Evolutionary conservation across 1,140 invertebrate species (phyloP).

Genomic region (Probaryconus sp.): DNA sequence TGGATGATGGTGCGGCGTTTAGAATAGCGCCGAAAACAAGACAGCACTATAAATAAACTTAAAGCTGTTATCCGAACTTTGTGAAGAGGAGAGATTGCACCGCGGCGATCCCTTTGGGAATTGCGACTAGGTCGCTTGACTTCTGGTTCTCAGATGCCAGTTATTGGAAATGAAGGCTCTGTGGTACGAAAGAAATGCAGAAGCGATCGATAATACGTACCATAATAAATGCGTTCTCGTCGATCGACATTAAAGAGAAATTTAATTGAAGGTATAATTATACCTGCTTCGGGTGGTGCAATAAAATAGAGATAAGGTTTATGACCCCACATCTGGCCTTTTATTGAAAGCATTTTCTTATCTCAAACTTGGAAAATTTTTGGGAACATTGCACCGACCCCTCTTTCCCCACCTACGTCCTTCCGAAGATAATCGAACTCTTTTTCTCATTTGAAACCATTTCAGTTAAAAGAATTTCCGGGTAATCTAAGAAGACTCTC

Average conservation of each 20-base stretch:
- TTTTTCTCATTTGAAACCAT: too few relatives aligned
- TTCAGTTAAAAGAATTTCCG: too few relatives aligned
- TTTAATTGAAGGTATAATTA: too few relatives aligned
- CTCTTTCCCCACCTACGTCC: too few relatives aligned
- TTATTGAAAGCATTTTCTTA: too few relatives aligned
- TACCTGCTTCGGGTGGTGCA: too few relatives aligned
- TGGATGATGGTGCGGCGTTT: neutral
- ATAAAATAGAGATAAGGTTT: too few relatives aligned
- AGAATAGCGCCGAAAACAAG: neutral
- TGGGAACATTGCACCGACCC: too few relatives aligned
- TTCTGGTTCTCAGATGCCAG: constrained; percentile 25
- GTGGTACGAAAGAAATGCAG: constrained; percentile 36
- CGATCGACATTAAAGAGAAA: constrained; percentile 40
- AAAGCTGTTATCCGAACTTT: constrained; percentile 10
- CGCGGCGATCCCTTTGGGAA: constrained; percentile 21
- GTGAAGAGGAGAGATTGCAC: constrained; percentile 9
- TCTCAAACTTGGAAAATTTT: too few relatives aligned
- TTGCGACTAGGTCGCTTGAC: constrained; percentile 24
- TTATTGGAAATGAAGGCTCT: constrained; percentile 31
- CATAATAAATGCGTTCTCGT: constrained; percentile 31
- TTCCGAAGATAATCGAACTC: too few relatives aligned
- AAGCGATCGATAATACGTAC: constrained; percentile 38
- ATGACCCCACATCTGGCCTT: too few relatives aligned
- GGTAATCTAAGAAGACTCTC: too few relatives aligned
- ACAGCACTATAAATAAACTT: constrained; percentile 3